Evolutionary conservation across 2,888 invertebrate genomes (phyloP), one percentile per base, ranked within the genome.

Genomic region (Thereva nobilitata): DNA sequence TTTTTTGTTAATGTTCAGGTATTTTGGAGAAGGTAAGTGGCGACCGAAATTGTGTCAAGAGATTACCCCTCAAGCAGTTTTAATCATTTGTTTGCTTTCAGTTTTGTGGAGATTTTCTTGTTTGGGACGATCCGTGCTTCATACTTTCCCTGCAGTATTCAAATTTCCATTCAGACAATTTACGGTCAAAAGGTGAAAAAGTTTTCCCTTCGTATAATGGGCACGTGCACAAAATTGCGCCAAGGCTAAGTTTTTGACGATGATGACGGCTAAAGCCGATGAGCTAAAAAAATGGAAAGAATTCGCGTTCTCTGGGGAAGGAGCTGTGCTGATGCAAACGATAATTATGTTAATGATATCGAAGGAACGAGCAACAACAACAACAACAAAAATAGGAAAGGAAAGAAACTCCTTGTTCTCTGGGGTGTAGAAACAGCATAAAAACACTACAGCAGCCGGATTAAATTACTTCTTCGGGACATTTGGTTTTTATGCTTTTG

Each of bases 311-410:
- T 45, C 45, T 6, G n/a, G 52, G 52, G 52, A 12, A 35, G 3
- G 35, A 8, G 52, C 52, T n/a, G 23, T 23, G n/a, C 54, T 38
- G 64, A 64, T 64, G 41, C 50, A 64, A 64, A 64, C 54, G 44
- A 45, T 64, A 55, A 54, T 54, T 64, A 64, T 64, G 64, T 45
- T 54, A 64, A 64, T 64, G 54, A 54, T 38, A 41, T 9, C 37
- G 3, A 42, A 44, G 44, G n/a, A 54, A 38, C 52, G 34, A 2
- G 23, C 23, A 23, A 23, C 23, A 23, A 23, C 23, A 23, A 23
- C 23, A 23, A 23, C 23, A 23, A 23, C 23, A 23, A 23, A 23
- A 23, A 23, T 23, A 23, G 23, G 23, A 23, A 23, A 23, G 23
- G 23, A 23, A 23, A 23, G 23, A 23, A 23, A 23, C 2, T 23